Base-by-base conservation (phyloP, 2,888 invertebrate genomes). In the Seira musarum region DNA sequence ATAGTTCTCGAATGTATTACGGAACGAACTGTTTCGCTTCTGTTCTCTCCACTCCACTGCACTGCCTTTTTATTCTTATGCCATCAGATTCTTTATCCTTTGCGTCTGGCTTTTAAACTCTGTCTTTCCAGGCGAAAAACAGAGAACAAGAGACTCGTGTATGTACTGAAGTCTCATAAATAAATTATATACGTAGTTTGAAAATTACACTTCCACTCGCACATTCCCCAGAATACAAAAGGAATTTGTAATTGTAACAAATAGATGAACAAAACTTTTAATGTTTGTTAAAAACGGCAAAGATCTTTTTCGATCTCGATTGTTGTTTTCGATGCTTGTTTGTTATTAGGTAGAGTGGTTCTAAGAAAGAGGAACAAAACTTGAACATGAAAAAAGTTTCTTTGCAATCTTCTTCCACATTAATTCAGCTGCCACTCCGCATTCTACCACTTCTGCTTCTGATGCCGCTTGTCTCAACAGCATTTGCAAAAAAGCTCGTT, bases 111-210 rank as follows among this genome's bases (percentile, higher is more conserved):
- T 30, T 30, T 30, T 30, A 30, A 30, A 30, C n/a, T 5, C 30
- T 30, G 2, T 8, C 8, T 30, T 30, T 30, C 8, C 30, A 30
- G 8, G 30, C 30, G 30, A 2, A 30, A 30, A 30, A 30, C 64
- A 68, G 64, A 73, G 30, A 2, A 30, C 2, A 30, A 30, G 25
- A 68, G 64, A 73, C 65, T 64, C 64, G 22, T n/a, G 24, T 64
- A 15, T 61, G 3, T 61, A 3, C 30, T 30, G 30, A 5, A 30
- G 2, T 30, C 30, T 30, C 30, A 30, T 30, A 30, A 30, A 30
- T 30, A n/a, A n/a, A n/a, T n/a, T n/a, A 40, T 40, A 53, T 53
- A 53, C 13, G 53, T 17, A 53, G 53, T 53, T 30, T n/a, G 53
- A 13, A 53, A 53, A 53, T n/a, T n/a, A 53, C 53, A 53, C 53